phyloP scores from a whole-genome alignment of 2,888 invertebrate genomes.

The Kryphioiulus occultus region DNA sequence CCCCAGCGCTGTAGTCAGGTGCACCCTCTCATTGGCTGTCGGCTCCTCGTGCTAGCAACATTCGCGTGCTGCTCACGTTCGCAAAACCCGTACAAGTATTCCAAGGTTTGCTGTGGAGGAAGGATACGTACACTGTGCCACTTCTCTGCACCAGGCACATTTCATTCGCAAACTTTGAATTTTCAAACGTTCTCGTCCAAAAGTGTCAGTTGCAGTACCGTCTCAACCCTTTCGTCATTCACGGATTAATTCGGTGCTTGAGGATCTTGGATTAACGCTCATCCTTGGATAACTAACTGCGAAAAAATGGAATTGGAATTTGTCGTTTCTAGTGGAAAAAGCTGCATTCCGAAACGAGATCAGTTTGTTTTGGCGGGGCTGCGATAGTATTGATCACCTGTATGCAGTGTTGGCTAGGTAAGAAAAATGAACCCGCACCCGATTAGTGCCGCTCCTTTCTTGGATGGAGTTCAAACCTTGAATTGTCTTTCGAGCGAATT shows the following conservation, averaged over 20 bases:
- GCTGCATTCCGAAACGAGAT: background rate
- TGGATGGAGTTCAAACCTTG: background rate
- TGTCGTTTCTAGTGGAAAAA: background rate
- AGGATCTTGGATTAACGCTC: background rate
- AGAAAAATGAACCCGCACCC: background rate
- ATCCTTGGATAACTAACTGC: background rate
- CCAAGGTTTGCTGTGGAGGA: background rate
- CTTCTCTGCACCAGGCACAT: background rate
- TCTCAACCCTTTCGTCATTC: background rate
- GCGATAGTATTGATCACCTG: background rate
- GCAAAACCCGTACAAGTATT: background rate
- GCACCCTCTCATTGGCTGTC: background rate
- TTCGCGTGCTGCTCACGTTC: conserved; percentile 17
- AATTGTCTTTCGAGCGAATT: background rate
- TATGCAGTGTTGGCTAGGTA: background rate
- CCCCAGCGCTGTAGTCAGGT: conserved; percentile 29
- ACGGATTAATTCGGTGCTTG: background rate
- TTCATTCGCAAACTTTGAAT: background rate
- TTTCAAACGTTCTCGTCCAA: background rate
- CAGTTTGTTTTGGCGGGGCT: background rate
- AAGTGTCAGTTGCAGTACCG: background rate
- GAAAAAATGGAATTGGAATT: background rate
- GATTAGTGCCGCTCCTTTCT: background rate
- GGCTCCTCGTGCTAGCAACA: background rate
- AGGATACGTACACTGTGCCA: background rate